These are phyloP conservation scores for Triplophysa dalaica DNA, from an alignment of 2,113 vertebrate genomes.

Conservation along the genomic window DNA sequence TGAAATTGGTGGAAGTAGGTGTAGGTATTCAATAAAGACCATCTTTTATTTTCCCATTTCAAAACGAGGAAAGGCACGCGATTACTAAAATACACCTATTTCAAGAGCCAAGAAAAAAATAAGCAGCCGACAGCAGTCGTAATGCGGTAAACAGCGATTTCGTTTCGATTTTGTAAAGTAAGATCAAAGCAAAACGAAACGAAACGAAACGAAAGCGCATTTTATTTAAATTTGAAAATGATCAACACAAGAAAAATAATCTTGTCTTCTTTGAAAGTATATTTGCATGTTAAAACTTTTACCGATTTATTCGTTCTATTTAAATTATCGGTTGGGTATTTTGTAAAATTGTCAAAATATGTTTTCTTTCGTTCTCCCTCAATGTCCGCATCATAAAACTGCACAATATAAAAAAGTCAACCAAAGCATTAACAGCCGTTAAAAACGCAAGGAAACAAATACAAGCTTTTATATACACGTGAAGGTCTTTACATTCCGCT, in stretches of 20 bases:
- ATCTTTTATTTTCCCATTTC: neutral
- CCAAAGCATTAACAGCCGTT: too few species aligned
- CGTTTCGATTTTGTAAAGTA: neutral
- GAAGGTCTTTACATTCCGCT: slow-evolving; percentile 7
- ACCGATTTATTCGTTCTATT: too few species aligned
- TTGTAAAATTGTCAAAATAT: too few species aligned
- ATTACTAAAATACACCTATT: neutral
- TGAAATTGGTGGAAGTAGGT: neutral
- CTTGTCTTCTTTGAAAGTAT: too few species aligned
- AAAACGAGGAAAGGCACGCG: neutral
- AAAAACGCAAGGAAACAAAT: neutral
- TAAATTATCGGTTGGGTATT: too few species aligned
- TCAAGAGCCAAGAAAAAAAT: neutral
- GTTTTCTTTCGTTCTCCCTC: too few species aligned
- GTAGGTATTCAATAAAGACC: neutral
- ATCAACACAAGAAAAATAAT: neutral
- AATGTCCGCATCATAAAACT: too few species aligned
- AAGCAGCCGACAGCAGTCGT: neutral
- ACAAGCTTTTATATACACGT: neutral
- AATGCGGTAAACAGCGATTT: neutral
- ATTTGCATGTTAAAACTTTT: too few species aligned
- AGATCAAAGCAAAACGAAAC: neutral
- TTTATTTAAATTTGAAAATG: neutral
- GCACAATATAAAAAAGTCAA: too few species aligned
- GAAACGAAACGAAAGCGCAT: neutral